Evolutionary conservation across 37 sponge, comb jelly and placozoan species (phyloP).

Genomic region (Hexactinellida sp.): DNA sequence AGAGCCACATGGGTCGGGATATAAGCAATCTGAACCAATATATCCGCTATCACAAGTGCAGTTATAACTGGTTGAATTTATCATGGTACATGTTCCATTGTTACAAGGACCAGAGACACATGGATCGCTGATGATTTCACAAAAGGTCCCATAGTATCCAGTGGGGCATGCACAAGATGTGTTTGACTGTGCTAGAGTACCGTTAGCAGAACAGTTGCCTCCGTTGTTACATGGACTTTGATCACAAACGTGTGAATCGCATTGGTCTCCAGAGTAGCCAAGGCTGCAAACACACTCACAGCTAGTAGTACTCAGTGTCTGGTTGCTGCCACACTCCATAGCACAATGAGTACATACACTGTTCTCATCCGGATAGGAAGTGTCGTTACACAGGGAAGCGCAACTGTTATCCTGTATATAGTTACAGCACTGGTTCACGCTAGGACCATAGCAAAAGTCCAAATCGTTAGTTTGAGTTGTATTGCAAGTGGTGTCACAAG

Average conservation of each 20-base stretch:
- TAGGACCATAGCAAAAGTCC: background rate
- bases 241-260: background rate
- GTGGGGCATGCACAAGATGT: background rate
- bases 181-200: background rate
- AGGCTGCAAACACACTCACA: background rate
- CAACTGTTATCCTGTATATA: background rate
- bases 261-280: background rate
- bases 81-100: background rate
- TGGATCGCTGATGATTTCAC: background rate
- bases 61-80: background rate
- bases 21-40: background rate
- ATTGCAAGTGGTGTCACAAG: background rate
- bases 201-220: background rate
- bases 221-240: background rate
- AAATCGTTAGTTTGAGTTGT: background rate
- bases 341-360: background rate
- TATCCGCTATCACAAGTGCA: background rate
- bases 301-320: background rate
- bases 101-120: background rate
- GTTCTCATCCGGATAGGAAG: background rate
- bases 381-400: background rate
- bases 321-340: background rate
- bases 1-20: background rate
- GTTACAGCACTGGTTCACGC: background rate
- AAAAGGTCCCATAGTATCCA: background rate